Evolutionary conservation across 1,140 invertebrate species (phyloP), one percentile per base, ranked within the genome.

Genomic region (Antheraea pernyi): DNA sequence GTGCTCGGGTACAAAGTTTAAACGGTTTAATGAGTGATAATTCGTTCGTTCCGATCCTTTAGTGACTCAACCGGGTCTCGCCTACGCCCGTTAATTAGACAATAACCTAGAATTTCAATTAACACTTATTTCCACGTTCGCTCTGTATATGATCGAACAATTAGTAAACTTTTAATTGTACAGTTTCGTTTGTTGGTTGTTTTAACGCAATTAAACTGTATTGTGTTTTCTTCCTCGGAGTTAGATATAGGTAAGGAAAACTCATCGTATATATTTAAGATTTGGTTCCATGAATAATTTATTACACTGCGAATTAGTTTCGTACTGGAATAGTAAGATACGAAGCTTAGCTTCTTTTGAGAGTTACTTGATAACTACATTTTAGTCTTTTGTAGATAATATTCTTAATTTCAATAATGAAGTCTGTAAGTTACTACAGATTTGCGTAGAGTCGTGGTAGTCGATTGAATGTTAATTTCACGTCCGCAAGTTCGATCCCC

Each of bases 51-150:
- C 71, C 75, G 75, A 74, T 72, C 70, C 70, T 70, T 53, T 48
- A 80, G 81, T 89, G 87, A 89, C 59, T 88, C 88, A 90, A 71
- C 62, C 53, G 65, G 48, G n/a, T 19, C 78, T 83, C 79, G 84
- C 85, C 84, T 79, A 81, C 85, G 80, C 72, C 76, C 74, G 85
- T 82, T 87, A 87, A 88, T 89, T 86, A 78, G 78, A 82, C 82
- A 75, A 63, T 83, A 85, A 79, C 85, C 84, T 87, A 87, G 85
- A 85, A 84, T 79, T 75, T 76, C 77, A 86, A 85, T 84, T 85
- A 84, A 79, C 77, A 81, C 78, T 80, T 84, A 30, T 30, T 79
- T 68, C 11, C 37, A 64, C 62, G 64, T 46, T 19, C 46, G 42
- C 64, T 61, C 60, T 53, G 39, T 22, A 42, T 64, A 48, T 65